These are phyloP conservation scores for Macropus fuliginosus DNA, from an alignment of 2,797 vertebrate genomes.

Conservation along the genomic window DNA sequence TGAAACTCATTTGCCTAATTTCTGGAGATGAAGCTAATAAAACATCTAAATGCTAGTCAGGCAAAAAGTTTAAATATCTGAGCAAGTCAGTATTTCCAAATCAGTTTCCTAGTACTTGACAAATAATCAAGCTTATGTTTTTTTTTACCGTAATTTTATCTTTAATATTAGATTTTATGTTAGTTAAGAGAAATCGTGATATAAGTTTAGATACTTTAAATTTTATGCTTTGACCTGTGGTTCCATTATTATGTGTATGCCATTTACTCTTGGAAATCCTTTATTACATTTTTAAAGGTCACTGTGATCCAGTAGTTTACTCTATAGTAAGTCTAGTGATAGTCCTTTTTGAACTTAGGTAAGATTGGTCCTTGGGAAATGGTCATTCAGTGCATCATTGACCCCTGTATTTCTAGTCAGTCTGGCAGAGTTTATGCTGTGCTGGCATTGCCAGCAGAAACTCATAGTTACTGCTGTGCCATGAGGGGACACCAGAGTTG, in stretches of 20 bases:
- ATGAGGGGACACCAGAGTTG: neutral
- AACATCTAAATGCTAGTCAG: neutral
- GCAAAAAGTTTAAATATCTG: neutral
- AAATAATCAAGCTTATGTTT: conserved; percentile 60
- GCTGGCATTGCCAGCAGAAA: neutral
- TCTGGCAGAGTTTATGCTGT: neutral
- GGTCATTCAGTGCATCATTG: neutral
- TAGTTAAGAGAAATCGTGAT: conserved; percentile 60
- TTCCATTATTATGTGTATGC: neutral
- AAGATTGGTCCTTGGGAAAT: neutral
- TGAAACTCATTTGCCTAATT: neutral
- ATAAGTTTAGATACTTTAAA: conserved; percentile 18
- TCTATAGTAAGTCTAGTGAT: neutral
- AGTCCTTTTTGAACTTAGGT: neutral
- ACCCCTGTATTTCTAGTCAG: neutral
- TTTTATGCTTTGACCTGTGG: neutral
- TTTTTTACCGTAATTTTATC: conserved; percentile 42
- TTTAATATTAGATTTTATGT: conserved; percentile 63
- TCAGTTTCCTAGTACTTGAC: conserved; percentile 43
- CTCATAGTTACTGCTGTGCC: neutral
- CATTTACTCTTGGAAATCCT: neutral
- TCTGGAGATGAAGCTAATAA: neutral
- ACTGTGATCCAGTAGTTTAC: neutral
- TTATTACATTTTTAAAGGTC: neutral
- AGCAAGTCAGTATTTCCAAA: neutral